Evolutionary conservation across 2,113 vertebrate genomes (phyloP).

Genomic region (Passer montanus): DNA sequence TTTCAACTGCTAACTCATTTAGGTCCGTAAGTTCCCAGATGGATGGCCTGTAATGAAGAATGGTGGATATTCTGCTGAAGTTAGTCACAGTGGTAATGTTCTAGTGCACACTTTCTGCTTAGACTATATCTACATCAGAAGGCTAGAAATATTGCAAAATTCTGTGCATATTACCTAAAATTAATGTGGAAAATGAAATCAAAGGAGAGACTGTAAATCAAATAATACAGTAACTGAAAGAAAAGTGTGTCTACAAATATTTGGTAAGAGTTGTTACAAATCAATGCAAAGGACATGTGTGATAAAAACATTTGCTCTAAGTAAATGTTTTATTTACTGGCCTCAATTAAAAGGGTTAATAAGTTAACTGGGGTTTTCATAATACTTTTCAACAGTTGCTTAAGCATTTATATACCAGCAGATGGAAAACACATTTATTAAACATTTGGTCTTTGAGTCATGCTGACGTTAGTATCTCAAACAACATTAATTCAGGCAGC

Average conservation of each 20-base stretch:
- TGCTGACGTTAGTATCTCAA: neutral
- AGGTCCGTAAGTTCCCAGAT: neutral
- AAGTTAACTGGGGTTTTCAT: neutral
- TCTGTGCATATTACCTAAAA: neutral
- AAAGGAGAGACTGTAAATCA: neutral
- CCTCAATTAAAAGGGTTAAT: neutral
- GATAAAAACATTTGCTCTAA: neutral
- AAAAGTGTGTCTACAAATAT: neutral
- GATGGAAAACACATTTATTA: constrained; percentile 51
- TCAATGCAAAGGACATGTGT: neutral
- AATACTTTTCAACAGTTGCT: constrained; percentile 29
- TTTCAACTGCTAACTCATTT: neutral
- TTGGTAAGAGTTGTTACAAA: neutral
- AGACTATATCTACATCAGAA: neutral
- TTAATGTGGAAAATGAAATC: neutral
- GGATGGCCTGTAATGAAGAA: neutral
- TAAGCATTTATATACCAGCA: constrained; percentile 18
- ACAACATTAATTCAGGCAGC: neutral
- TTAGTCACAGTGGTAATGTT: neutral
- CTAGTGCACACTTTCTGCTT: neutral
- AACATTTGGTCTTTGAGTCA: constrained; percentile 33
- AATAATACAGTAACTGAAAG: neutral
- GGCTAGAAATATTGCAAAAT: neutral
- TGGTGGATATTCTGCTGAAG: neutral
- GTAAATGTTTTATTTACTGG: neutral